These are phyloP conservation scores for Lasioglossum malachurum DNA, from an alignment of 2,888 invertebrate species.

Conservation along the genomic window DNA sequence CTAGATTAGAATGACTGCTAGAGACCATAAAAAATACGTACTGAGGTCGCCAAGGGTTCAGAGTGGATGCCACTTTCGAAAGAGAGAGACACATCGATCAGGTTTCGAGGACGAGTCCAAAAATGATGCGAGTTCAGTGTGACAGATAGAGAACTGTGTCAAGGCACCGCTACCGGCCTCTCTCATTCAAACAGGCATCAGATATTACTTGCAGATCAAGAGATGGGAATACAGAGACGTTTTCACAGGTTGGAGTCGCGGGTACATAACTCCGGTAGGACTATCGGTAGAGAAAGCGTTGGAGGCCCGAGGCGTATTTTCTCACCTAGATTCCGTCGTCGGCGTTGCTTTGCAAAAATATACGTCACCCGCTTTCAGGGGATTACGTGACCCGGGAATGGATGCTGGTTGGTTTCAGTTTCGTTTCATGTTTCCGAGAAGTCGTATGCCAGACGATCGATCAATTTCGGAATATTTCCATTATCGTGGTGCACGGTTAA, in stretches of 20 bases:
- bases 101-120: not conserved
- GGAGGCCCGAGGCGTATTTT: constrained; percentile 51
- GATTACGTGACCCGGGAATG: constrained; percentile 25
- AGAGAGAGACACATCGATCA: constrained; percentile 4
- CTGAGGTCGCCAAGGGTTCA: not conserved
- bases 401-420: not conserved
- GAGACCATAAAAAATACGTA: no score
- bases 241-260: constrained; percentile 12
- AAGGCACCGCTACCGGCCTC: constrained; percentile 12
- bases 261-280: constrained; percentile 12
- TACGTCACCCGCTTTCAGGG: constrained; percentile 35
- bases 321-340: constrained; percentile 52
- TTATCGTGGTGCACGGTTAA: not conserved
- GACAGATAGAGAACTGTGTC: constrained; percentile 30
- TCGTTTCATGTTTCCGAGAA: not conserved
- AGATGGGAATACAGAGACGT: constrained; percentile 22
- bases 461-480: not conserved
- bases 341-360: constrained; percentile 46
- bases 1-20: no score
- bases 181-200: constrained; percentile 8
- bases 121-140: not conserved
- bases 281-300: constrained; percentile 28
- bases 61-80: not conserved
- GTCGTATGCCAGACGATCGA: not conserved
- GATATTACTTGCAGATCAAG: constrained; percentile 33